A percentile compares a stretch with the other conserved stretches of the same genome.
These are phyloP conservation scores for Drosophila nr. perissopoda DNA, from an alignment of 2,888 invertebrate genomes.

Conservation along the genomic window DNA sequence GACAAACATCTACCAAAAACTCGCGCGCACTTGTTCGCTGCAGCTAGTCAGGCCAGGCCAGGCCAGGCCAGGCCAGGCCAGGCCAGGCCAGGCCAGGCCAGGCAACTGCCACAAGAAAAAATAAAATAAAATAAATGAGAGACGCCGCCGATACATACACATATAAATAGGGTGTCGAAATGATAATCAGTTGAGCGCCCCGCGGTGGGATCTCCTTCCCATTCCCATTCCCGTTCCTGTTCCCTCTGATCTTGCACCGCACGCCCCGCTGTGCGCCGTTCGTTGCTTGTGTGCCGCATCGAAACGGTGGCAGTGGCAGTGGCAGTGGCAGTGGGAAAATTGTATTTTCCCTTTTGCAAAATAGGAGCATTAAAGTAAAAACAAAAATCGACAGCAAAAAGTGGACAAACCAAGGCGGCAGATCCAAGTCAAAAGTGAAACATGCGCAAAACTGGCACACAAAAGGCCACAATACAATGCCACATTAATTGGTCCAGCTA, in stretches of 20 bases:
- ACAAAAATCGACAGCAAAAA: constrained; percentile 9
- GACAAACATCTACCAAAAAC: constrained; percentile 36
- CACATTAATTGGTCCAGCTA: constrained; percentile 62
- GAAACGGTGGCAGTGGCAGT: constrained; percentile 43
- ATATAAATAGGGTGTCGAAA: constrained; percentile 82
- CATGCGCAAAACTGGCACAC: constrained; percentile 25
- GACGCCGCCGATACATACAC: constrained; percentile 45
- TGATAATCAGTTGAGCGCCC: constrained; percentile 75
- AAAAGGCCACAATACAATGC: constrained; percentile 50
- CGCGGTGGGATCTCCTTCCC: constrained; percentile 64
- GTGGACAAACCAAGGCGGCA: constrained; percentile 17
- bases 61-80: not conserved
- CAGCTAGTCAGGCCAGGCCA: not conserved
- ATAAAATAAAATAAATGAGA: constrained; percentile 7
- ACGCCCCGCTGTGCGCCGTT: constrained; percentile 59
- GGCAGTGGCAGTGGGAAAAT: constrained; percentile 26
- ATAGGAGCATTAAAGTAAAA: constrained; percentile 5
- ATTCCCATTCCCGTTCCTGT: not conserved
- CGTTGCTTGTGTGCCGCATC: constrained; percentile 25
- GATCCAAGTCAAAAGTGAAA: constrained; percentile 23
- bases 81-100: not conserved
- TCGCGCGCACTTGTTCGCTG: constrained; percentile 38
- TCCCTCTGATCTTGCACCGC: constrained; percentile 68
- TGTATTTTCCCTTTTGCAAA: constrained; percentile 17
- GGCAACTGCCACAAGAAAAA: not conserved